A percentile compares a stretch with the other conserved stretches of the same genome.
phyloP scores from a whole-genome alignment of 2,113 vertebrate genomes.

The Melanerpes aurifrons region DNA sequence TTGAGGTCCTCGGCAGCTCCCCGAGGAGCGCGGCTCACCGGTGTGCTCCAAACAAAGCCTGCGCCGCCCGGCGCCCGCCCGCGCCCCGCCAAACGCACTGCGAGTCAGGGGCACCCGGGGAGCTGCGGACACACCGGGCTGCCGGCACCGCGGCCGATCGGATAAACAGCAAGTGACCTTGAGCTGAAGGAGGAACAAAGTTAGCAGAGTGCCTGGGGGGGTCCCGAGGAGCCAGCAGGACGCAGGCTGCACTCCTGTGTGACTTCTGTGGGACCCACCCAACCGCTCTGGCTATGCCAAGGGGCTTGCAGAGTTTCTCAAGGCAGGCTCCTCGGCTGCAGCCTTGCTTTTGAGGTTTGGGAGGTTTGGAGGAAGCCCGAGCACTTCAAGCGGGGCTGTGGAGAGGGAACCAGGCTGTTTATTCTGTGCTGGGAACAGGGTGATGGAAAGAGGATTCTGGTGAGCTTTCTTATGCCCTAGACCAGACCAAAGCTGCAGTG shows the following conservation, averaged over 20 bases:
- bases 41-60: constrained; percentile 80
- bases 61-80: background rate
- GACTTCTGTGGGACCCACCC: no score
- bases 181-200: background rate
- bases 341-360: rapidly evolving
- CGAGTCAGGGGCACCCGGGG: constrained; percentile 49
- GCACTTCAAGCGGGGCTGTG: no score
- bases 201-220: no score
- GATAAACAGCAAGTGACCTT: constrained; percentile 71
- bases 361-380: background rate
- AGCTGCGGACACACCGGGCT: background rate
- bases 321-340: background rate
- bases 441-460: rapidly evolving
- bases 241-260: background rate
- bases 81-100: constrained; percentile 37
- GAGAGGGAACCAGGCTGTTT: background rate
- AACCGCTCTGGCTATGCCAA: rapidly evolving
- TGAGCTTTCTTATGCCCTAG: background rate
- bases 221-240: background rate
- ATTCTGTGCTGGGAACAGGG: rapidly evolving
- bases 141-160: background rate
- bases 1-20: constrained; percentile 85
- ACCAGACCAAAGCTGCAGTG: background rate
- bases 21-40: constrained; percentile 82
- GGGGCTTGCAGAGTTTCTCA: background rate